Evolutionary conservation across 2,113 vertebrate species (phyloP).

Genomic region (Channa argus): DNA sequence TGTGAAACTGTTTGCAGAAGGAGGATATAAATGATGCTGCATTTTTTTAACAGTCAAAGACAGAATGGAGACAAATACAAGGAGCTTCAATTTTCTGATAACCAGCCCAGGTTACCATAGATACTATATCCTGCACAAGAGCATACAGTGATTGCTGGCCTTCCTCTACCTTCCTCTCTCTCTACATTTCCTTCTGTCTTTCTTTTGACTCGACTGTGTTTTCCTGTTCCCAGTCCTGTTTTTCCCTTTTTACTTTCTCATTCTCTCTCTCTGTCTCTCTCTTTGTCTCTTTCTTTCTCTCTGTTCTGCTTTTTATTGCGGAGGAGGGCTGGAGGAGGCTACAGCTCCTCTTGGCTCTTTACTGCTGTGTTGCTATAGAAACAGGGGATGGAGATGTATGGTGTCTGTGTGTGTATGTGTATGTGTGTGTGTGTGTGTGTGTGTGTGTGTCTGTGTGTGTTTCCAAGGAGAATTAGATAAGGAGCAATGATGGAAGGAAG

Average conservation of each 20-base stretch:
- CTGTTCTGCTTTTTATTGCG: conserved; percentile 56
- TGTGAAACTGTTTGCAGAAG: conserved; percentile 14
- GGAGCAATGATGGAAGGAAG: not conserved
- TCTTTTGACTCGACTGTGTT: not conserved
- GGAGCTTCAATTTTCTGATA: conserved; percentile 68
- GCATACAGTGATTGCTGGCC: conserved; percentile 82
- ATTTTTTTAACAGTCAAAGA: conserved; percentile 39
- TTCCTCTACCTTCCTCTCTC: conserved; percentile 50
- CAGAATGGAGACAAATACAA: conserved; percentile 59
- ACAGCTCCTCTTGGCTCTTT: conserved; percentile 54
- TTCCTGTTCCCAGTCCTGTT: conserved; percentile 25
- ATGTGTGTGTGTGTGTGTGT: conserved; percentile 28
- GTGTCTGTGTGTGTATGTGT: conserved; percentile 41
- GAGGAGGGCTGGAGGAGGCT: conserved; percentile 65
- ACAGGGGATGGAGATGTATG: conserved; percentile 79
- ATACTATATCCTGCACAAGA: conserved; percentile 86
- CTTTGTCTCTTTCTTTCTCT: conserved; percentile 22
- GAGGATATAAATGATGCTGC: conserved; percentile 17
- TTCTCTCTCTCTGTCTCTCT: conserved; percentile 1
- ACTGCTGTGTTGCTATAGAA: conserved; percentile 81
- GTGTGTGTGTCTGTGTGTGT: conserved; percentile 36
- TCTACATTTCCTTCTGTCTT: conserved; percentile 12
- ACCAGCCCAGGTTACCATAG: conserved; percentile 85
- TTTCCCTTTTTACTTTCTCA: not conserved
- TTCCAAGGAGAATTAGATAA: conserved; percentile 66